phyloP scores from a whole-genome alignment of 2,113 vertebrate species.

The Cygnus buccinator region DNA sequence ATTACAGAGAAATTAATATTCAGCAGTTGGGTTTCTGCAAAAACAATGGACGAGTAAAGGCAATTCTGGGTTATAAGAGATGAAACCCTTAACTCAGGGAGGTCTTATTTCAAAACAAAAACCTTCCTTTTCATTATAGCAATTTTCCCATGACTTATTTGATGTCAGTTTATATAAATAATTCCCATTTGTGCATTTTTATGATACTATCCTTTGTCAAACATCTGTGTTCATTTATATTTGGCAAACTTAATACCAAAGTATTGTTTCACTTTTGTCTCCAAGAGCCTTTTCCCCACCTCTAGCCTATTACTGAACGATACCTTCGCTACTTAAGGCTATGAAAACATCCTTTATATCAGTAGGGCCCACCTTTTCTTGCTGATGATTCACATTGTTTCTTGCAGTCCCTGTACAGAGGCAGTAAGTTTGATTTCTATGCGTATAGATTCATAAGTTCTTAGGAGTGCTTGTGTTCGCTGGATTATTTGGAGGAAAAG shows the following conservation, averaged over 20 bases:
- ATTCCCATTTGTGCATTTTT: background rate
- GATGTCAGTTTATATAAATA: background rate
- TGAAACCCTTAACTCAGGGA: slow-evolving; percentile 26
- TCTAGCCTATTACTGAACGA: background rate
- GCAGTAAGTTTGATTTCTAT: background rate
- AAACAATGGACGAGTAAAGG: background rate
- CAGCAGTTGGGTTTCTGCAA: background rate
- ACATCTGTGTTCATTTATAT: background rate
- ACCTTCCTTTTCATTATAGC: background rate
- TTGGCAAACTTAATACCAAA: background rate
- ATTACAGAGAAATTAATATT: slow-evolving; percentile 44
- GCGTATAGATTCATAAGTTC: background rate
- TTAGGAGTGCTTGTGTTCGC: background rate
- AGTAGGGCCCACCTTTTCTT: background rate
- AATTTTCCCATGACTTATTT: slow-evolving; percentile 11
- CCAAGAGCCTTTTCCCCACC: background rate
- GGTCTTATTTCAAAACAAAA: background rate
- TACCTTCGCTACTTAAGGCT: background rate
- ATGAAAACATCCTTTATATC: background rate
- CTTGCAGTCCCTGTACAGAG: background rate
- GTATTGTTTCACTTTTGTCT: background rate
- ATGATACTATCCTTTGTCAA: background rate
- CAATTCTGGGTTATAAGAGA: slow-evolving; percentile 4
- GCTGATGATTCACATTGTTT: background rate
- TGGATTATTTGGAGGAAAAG: background rate